These are phyloP conservation scores for Episyrphus balteatus DNA, from an alignment of 1,140 invertebrate genomes.

Conservation along the genomic window DNA sequence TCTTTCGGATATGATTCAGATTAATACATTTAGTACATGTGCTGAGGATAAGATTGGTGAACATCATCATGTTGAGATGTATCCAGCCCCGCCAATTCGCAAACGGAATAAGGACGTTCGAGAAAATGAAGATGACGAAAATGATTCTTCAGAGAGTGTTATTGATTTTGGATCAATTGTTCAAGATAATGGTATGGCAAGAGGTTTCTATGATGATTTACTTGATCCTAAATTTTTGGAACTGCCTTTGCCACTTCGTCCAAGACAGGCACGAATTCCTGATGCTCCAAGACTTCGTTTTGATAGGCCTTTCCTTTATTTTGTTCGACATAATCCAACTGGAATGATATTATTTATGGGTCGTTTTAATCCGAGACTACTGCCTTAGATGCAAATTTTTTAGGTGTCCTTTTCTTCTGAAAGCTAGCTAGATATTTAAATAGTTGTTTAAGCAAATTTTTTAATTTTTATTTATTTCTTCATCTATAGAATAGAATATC, in stretches of 20 bases:
- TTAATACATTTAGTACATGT: slow-evolving; percentile 66
- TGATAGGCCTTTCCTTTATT: slow-evolving; percentile 75
- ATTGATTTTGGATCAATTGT: slow-evolving; percentile 27
- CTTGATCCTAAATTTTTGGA: slow-evolving; percentile 48
- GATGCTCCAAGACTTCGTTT: slow-evolving; percentile 63
- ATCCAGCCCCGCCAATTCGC: slow-evolving; percentile 52
- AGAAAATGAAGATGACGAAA: slow-evolving; percentile 18
- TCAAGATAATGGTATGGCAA: slow-evolving; percentile 41
- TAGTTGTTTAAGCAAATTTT: too few relatives aligned
- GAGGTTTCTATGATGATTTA: slow-evolving; percentile 49
- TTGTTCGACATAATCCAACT: slow-evolving; percentile 75
- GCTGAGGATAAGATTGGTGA: slow-evolving; percentile 59
- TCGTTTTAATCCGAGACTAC: slow-evolving; percentile 67
- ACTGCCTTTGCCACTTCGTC: slow-evolving; percentile 52
- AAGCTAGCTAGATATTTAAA: too few relatives aligned
- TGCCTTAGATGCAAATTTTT: slow-evolving; percentile 37
- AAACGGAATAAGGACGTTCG: slow-evolving; percentile 34
- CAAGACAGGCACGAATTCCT: slow-evolving; percentile 55
- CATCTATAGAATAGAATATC: too few relatives aligned
- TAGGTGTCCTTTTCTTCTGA: too few relatives aligned
- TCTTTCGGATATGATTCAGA: slow-evolving; percentile 67
- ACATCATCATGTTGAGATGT: slow-evolving; percentile 65
- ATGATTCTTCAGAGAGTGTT: slow-evolving; percentile 21
- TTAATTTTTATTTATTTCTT: too few relatives aligned
- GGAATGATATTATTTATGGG: slow-evolving; percentile 77